A percentile compares a stretch with the other conserved stretches of the same genome.
Evolutionary conservation across 2,888 invertebrate species (phyloP).

Genomic region (Onthophagus sagittarius): DNA sequence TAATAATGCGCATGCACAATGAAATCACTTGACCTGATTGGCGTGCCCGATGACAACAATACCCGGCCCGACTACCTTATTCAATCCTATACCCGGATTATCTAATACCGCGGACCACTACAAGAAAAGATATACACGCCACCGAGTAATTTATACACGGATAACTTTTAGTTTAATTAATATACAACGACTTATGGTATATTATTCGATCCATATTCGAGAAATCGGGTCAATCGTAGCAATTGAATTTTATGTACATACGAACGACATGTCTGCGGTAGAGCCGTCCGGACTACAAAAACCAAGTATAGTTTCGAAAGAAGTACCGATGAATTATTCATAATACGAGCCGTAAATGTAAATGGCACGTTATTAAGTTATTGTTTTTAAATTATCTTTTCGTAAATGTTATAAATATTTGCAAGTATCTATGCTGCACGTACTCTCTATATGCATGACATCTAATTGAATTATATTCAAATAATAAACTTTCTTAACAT

Average conservation of each 20-base stretch:
- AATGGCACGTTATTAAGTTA: not conserved
- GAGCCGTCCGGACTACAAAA: not conserved
- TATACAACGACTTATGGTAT: not conserved
- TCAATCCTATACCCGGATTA: not conserved
- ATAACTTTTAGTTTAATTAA: not conserved
- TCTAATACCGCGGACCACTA: not conserved
- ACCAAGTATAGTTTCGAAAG: not conserved
- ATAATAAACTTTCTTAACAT: too few species aligned
- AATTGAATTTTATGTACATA: not conserved
- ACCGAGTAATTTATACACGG: not conserved
- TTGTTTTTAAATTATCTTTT: not conserved
- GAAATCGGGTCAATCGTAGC: not conserved
- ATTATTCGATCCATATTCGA: not conserved
- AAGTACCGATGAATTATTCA: not conserved
- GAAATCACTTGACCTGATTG: conserved; percentile 10
- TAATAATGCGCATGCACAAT: conserved; percentile 7
- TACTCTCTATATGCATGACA: too few species aligned
- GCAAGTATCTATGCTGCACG: too few species aligned
- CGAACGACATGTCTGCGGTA: not conserved
- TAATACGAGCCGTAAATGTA: not conserved
- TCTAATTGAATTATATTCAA: too few species aligned
- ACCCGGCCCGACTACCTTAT: not conserved
- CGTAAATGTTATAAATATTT: too few species aligned
- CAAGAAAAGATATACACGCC: not conserved
- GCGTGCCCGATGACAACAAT: not conserved